Evolutionary conservation across 1,140 invertebrate species (phyloP), one percentile per base, ranked within the genome.

Genomic region (Heliothis virescens): DNA sequence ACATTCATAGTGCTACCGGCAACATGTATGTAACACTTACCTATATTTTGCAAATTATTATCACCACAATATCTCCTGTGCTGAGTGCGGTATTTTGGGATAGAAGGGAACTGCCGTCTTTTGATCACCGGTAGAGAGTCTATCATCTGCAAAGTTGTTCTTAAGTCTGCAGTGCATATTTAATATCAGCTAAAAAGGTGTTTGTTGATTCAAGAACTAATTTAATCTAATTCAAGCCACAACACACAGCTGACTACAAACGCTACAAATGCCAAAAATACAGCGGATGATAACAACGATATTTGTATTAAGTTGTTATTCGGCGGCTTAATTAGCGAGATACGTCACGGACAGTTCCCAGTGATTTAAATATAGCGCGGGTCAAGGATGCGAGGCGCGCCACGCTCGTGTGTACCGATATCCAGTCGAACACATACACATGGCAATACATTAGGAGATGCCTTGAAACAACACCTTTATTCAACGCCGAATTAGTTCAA

Each of bases 301-400:
- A 18, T 57, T 18, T 57, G 53, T 15, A n/a, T 41, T 63, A 2
- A 63, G n/a, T 47, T 41, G 62, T 21, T 21, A 57, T 57, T 21
- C 55, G 18, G 9, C 55, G 13, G 62, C 11, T 65, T n/a, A 47
- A 16, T 15, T 65, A n/a, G 53, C 9, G 29, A 65, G 41, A 65
- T 16, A 34, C 29, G 26, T 63, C 29, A 63, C 15, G 5, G 12
- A 10, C 62, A 65, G 41, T 47, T 34, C n/a, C 34, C 62, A 16
- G 41, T 47, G 29, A 47, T 16, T 41, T 63, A 65, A 65, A 65
- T 65, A 65, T n/a, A 65, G 29, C 62, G 34, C 62, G 62, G 34
- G 34, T 41, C 62, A 65, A 65, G 34, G 62, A 47, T 47, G n/a
- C 41, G n/a, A 41, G 15, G 41, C 34, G n/a, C 7, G 62, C 18